A percentile compares a stretch with the other conserved stretches of the same genome.
Conservation (phyloP, 2,113 vertebrate species). For the Myiozetetes cayanensis region DNA sequence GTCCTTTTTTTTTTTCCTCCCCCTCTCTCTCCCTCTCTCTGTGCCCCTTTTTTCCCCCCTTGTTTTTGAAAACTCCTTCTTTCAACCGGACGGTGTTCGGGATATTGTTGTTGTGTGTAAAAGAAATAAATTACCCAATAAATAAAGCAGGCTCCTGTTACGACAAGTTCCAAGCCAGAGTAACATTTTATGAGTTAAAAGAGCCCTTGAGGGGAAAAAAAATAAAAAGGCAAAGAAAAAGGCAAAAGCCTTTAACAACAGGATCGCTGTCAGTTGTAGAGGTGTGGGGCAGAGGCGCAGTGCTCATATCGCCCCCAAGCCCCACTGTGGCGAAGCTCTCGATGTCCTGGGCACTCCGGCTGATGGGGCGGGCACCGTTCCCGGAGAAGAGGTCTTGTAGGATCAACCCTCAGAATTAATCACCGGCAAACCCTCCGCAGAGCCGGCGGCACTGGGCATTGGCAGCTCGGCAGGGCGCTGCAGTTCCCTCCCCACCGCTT, state of each 20-base stretch:
- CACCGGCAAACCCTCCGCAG: not conserved
- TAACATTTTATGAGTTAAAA: not conserved
- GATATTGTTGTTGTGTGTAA: not conserved
- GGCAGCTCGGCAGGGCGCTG: not conserved
- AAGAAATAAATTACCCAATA: slow-evolving; percentile 22
- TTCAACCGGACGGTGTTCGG: not conserved
- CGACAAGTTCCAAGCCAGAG: not conserved
- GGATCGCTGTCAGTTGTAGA: not conserved
- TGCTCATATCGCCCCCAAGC: not conserved
- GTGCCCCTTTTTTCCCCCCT: rapidly evolving
- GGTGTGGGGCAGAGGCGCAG: not conserved
- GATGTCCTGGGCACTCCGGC: not conserved
- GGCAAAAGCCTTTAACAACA: not conserved
- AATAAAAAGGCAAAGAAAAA: not conserved
- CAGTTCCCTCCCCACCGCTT: not conserved
- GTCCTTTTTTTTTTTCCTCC: too few relatives aligned
- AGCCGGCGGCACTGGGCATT: not conserved
- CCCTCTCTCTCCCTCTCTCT: rapidly evolving
- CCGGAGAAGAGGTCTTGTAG: not conserved
- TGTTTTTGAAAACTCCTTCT: not conserved
- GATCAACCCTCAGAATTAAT: not conserved
- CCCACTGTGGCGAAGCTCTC: not conserved
- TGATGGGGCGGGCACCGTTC: rapidly evolving
- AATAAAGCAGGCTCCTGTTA: slow-evolving; percentile 17
- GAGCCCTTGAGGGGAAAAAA: not conserved